These are phyloP conservation scores for Cebus imitator DNA, from an alignment of 2,113 vertebrate species.

Conservation along the genomic window DNA sequence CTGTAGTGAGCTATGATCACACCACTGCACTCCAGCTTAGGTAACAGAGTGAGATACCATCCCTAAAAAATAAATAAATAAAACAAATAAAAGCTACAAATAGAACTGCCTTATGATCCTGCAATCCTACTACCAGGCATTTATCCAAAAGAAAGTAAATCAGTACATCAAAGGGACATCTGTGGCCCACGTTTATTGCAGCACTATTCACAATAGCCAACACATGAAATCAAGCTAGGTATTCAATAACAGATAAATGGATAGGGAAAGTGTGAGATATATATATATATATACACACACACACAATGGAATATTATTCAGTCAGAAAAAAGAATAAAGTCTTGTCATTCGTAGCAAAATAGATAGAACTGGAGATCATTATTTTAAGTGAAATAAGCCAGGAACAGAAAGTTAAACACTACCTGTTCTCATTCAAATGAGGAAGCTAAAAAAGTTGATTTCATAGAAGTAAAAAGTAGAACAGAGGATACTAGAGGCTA, in stretches of 20 bases:
- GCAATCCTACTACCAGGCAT: background rate
- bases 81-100: background rate
- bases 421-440: background rate
- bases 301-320: background rate
- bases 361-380: background rate
- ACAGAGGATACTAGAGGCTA: background rate
- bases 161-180: background rate
- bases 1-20: no score
- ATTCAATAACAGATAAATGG: background rate
- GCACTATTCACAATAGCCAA: background rate
- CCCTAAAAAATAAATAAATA: no score
- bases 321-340: background rate
- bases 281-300: background rate
- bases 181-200: background rate
- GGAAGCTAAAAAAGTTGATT: background rate
- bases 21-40: no score
- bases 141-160: background rate
- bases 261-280: background rate
- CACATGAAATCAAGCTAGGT: background rate
- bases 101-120: background rate
- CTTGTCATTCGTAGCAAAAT: background rate
- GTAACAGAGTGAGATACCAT: no score
- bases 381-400: background rate
- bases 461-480: background rate
- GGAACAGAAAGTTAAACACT: background rate